A percentile compares a stretch with the other conserved stretches of the same genome.
These are phyloP conservation scores for Manis pentadactyla DNA, from an alignment of 2,797 vertebrate genomes.

Conservation along the genomic window DNA sequence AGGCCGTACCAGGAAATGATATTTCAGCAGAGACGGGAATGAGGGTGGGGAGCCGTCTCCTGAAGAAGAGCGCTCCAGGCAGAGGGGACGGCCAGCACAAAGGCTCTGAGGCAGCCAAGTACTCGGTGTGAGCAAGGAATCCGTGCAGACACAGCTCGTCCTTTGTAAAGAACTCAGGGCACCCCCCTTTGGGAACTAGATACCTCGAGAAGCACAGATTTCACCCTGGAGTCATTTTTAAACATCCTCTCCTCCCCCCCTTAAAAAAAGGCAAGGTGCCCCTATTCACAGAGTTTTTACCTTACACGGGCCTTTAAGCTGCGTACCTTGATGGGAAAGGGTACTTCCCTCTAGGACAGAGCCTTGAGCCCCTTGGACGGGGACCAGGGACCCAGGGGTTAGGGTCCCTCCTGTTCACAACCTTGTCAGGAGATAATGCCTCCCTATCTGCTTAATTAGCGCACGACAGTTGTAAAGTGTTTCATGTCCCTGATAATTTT, in stretches of 20 bases:
- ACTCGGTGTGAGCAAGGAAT: background rate
- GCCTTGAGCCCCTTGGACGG: background rate
- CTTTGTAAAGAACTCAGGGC: background rate
- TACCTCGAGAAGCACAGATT: background rate
- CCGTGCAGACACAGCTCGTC: background rate
- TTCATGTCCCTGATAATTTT: background rate
- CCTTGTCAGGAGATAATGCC: background rate
- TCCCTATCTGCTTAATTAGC: background rate
- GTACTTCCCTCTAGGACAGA: background rate
- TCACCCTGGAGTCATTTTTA: background rate
- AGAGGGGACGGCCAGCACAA: background rate
- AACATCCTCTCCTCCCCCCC: background rate
- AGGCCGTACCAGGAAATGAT: background rate
- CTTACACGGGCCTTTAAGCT: background rate
- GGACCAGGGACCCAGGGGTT: background rate
- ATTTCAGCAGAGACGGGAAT: background rate
- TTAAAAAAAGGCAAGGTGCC: background rate
- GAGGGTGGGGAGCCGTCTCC: rapidly evolving
- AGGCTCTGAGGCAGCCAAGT: background rate
- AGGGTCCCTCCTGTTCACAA: background rate
- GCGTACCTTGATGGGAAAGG: background rate
- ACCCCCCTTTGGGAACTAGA: background rate
- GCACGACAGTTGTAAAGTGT: background rate
- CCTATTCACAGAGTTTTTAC: background rate
- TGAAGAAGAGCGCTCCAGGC: background rate